Conservation (phyloP, 2,797 vertebrate genomes). For the Peromyscus attwateri region DNA sequence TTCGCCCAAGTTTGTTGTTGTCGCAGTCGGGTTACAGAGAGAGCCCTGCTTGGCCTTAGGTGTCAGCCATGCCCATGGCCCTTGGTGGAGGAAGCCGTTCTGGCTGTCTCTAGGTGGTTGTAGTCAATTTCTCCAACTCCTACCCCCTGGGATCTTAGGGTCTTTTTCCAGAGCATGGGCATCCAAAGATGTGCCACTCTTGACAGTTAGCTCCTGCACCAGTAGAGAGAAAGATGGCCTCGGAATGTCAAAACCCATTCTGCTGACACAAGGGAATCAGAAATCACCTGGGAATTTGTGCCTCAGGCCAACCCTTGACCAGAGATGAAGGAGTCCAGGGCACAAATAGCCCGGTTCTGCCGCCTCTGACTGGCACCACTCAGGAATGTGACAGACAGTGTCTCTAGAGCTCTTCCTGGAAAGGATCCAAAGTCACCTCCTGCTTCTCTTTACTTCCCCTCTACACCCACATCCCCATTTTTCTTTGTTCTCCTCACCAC, state of each 20-base stretch:
- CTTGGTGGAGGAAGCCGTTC: not conserved
- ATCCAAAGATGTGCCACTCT: not conserved
- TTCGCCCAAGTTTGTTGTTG: fast-evolving
- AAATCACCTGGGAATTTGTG: not conserved
- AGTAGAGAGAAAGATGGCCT: not conserved
- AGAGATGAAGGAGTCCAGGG: not conserved
- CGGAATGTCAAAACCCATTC: not conserved
- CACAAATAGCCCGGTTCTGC: not conserved
- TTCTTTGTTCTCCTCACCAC: not conserved
- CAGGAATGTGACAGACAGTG: not conserved
- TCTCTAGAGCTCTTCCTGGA: not conserved
- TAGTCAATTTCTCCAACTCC: not conserved
- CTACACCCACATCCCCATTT: not conserved
- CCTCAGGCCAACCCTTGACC: not conserved
- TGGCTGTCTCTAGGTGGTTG: not conserved
- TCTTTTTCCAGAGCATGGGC: not conserved
- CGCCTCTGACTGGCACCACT: not conserved
- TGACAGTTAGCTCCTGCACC: not conserved
- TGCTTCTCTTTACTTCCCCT: not conserved
- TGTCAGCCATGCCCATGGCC: fast-evolving
- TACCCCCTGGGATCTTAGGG: not conserved
- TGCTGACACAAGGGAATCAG: not conserved
- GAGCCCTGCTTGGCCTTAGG: not conserved
- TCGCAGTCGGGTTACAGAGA: not conserved
- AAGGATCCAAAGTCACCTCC: not conserved